phyloP scores from a whole-genome alignment of 2,888 invertebrate genomes.

The Opisthograptis luteolata region DNA sequence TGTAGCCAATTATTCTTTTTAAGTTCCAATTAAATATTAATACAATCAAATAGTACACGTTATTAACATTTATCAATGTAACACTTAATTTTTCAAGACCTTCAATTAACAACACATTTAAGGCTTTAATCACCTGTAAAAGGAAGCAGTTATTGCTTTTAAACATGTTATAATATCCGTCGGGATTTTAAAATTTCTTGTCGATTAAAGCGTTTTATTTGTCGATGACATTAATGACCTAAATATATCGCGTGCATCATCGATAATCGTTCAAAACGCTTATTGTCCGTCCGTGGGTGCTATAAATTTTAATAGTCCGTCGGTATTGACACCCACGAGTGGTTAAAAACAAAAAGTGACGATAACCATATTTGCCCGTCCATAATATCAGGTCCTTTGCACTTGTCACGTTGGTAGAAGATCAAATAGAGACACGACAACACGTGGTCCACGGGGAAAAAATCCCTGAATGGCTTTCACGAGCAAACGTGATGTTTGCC shows the following conservation, averaged over 20 bases:
- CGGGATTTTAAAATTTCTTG: background rate
- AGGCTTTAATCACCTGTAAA: slow-evolving; percentile 35
- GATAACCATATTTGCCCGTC: slow-evolving; percentile 71
- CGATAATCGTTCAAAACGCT: slow-evolving; percentile 40
- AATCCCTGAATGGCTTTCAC: slow-evolving; percentile 78
- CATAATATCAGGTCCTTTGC: slow-evolving; percentile 74
- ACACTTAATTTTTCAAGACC: slow-evolving; percentile 33
- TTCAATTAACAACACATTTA: slow-evolving; percentile 34
- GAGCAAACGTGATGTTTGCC: slow-evolving; percentile 77
- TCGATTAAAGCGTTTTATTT: slow-evolving; percentile 4
- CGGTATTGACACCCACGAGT: slow-evolving; percentile 57
- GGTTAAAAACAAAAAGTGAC: slow-evolving; percentile 64
- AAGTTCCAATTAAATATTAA: slow-evolving; percentile 15
- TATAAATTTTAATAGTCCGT: slow-evolving; percentile 47
- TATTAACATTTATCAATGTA: slow-evolving; percentile 33
- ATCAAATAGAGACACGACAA: slow-evolving; percentile 68
- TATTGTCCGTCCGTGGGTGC: slow-evolving; percentile 55
- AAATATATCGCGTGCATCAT: slow-evolving; percentile 37
- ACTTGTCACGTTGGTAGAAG: slow-evolving; percentile 81
- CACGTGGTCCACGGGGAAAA: slow-evolving; percentile 68
- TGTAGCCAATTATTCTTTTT: slow-evolving; percentile 16
- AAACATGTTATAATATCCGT: slow-evolving; percentile 31
- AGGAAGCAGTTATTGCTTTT: slow-evolving; percentile 34
- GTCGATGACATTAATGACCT: slow-evolving; percentile 35
- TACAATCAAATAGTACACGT: slow-evolving; percentile 15